Base-by-base conservation (phyloP, 1,140 invertebrate species). In the Adelges cooleyi region DNA sequence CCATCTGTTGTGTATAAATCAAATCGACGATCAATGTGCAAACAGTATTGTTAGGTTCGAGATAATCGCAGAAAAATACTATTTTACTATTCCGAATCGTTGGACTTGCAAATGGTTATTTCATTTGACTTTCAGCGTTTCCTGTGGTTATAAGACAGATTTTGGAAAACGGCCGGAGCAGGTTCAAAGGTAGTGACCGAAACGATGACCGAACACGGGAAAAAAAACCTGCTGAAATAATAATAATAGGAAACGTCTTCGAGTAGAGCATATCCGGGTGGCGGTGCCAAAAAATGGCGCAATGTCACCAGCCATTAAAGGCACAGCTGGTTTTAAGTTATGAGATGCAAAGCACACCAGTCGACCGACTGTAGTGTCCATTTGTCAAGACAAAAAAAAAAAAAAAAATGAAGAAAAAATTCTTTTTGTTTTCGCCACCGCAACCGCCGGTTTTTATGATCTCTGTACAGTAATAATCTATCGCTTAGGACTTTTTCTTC, bases 321-420 rank as follows among this genome's bases (percentile, higher is more conserved):
- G n/a, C 53, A 11, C 54, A 44, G 54, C 40, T 44, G 40, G 54
- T 59, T 42, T 29, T 25, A 59, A 59, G 54, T 59, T 25, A 9
- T 44, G 23, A 59, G 53, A 20, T 20, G 18, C 13, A 25, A 54
- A 54, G 36, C 36, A 22, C 13, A 20, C 13, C 33, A 38, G 33
- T 18, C 33, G 20, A 40, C 51, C 11, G 29, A 38, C 11, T 38
- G 18, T 10, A 4, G 22, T 42, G 38, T 42, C 38, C 22, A 42
- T 56, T 56, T 44, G 38, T 56, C 38, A 56, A 56, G n/a, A 25
- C 13, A 44, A 27, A 27, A 59, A 18, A 46, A 44, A 46, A 27
- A 10, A 40, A 59, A 18, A 46, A 44, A 46, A 27, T 8, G 23
- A 33, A 33, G 29, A 33, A 33, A 33, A 52, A 77, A 72, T 56